Evolutionary conservation across 2,797 vertebrate genomes (phyloP), one percentile per base, ranked within the genome.

Genomic region (Pteronotus mesoamericanus): DNA sequence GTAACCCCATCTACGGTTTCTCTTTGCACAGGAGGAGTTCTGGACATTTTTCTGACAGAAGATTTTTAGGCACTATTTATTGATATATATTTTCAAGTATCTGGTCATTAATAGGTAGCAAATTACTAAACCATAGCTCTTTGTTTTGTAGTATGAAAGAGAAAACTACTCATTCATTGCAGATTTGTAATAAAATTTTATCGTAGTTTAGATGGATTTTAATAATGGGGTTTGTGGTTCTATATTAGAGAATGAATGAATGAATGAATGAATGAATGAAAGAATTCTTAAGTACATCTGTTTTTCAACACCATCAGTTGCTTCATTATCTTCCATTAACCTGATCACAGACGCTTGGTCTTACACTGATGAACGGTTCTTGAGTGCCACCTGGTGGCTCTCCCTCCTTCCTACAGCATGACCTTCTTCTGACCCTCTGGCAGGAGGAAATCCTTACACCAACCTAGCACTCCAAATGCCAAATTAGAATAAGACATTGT

Each of bases 371-470:
- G 29, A 87, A 8, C n/a, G 57, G 96, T 91, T 86, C 71, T 34
- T 94, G 79, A 88, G 46, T 68, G 98, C 98, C 98, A 97, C 88
- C 98, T 98, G 96, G 96, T 97, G 98, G 98, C 46, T 0, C 0
- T 39, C 1, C n/a, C 2, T 51, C 44, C 39, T 87, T 64, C 74
- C 68, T 39, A 51, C 69, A 86, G 53, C n/a, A 26, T 24, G 44
- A 42, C 64, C 77, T 91, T 72, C 16, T 18, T 34, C 68, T 39
- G 37, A 83, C 29, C 12, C 18, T 61, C 21, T 68, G 37, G 26
- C 22, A 12, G 5, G 3, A 75, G 57, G 32, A 57, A 74, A 79
- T 9, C 6, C 19, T 82, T 18, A 10, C 6, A 71, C 9, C 18
- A 55, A 37, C 19, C 88, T 80, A 42, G 26, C 12, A 6, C 19